Evolutionary conservation across 2,888 invertebrate genomes (phyloP), one percentile per base, ranked within the genome.

Genomic region (Sinhomidia bicolor): DNA sequence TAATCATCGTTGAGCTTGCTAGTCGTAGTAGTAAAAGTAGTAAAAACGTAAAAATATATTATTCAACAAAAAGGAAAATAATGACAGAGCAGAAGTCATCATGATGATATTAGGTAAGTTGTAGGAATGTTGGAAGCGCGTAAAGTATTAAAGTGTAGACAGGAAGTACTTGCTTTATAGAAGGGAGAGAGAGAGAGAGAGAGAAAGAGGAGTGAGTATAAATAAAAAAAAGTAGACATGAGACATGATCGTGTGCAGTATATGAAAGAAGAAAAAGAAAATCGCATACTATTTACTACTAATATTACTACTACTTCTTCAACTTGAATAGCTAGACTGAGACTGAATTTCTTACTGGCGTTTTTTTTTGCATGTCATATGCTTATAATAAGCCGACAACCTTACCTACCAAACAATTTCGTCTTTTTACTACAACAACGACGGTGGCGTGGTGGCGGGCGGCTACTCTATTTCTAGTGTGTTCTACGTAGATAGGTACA

Each of bases 11-110:
- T 60, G 20, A 60, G 26, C 60, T n/a, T n/a, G n/a, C 17, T 14
- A 51, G 54, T n/a, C 12, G 10, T 9, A n/a, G 78, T 57, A 54
- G 79, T 65, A 81, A 81, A 81, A 81, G 60, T 60, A 60, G 60
- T 60, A 60, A 60, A 36, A 60, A 60, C 17, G 60, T 60, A 60
- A 60, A 47, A 60, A 60, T 60, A 60, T 60, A 60, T 60, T 60
- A 60, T 20, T 6, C 60, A 60, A 60, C 60, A 60, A 26, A 60
- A 26, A 60, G 12, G 10, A 47, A 14, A 47, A 47, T 12, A 60
- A 60, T 60, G 60, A 60, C 23, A 26, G 9, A 60, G 10, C 9
- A 23, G 54, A 23, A 26, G 1, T 60, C 17, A 60, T 60, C 23
- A 60, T 54, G 54, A 54, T 54, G 12, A 17, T 26, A 17, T 60